phyloP scores from a whole-genome alignment of 2,797 vertebrate species.

The Gymnoscopelus microlampas region DNA sequence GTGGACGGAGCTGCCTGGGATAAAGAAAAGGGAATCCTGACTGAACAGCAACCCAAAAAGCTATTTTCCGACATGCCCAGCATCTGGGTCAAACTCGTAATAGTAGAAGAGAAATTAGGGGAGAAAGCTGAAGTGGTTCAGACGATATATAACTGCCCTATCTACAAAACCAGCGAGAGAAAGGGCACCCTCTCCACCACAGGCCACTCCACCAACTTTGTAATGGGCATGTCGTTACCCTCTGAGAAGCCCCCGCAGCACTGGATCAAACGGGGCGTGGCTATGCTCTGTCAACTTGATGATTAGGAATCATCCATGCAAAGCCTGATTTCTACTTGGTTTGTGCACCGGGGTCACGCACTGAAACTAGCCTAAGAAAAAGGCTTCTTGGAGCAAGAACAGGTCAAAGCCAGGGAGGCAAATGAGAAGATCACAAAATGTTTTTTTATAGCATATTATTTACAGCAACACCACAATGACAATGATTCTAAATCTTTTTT shows the following conservation, averaged over 20 bases:
- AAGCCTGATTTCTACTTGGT: no score
- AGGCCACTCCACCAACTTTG: slow-evolving; percentile 96
- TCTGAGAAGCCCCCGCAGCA: slow-evolving; percentile 83
- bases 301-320: slow-evolving; percentile 72
- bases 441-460: no score
- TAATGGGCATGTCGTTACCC: slow-evolving; percentile 87
- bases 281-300: slow-evolving; percentile 94
- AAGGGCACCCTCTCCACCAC: slow-evolving; percentile 95
- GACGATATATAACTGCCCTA: slow-evolving; percentile 86
- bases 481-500: no score
- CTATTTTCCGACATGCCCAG: slow-evolving; percentile 93
- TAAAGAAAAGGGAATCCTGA: slow-evolving; percentile 86
- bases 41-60: slow-evolving; percentile 90
- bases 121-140: slow-evolving; percentile 43
- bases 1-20: slow-evolving; percentile 96
- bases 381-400: no score
- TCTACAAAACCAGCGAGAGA: slow-evolving; percentile 96
- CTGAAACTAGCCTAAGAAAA: no score
- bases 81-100: slow-evolving; percentile 96
- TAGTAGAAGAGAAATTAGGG: slow-evolving; percentile 48
- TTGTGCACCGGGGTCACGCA: no score
- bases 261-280: slow-evolving; percentile 96
- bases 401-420: no score
- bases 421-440: no score
- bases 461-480: no score